Base-by-base conservation (phyloP, 1,140 invertebrate genomes). In the Coptotermes formosanus region DNA sequence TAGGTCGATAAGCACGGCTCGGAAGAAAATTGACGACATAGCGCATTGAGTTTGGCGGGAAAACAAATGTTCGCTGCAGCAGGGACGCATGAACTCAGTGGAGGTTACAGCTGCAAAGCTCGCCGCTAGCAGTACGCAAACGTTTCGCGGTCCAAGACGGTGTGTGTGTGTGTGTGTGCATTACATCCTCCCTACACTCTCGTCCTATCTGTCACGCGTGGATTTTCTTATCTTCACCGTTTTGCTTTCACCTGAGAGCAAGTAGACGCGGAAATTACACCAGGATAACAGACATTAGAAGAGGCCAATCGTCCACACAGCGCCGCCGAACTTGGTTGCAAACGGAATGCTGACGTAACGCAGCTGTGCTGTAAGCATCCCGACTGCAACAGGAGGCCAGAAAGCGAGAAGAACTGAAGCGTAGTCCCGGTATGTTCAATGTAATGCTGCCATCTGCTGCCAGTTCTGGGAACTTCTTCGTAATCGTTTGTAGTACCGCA, bases 171-270 rank as follows among this genome's bases (percentile, higher is more conserved):
- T 55, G 9, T 19, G 9, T 55, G 52, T n/a, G 14, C 30, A 14
- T 7, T 75, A 8, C n/a, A 2, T 38, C 38, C 14, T 25, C 64
- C 25, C 64, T 75, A 75, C 25, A 75, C 7, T 75, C 64, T 75
- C 64, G 25, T 30, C 64, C 64, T 16, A 30, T 9, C 1, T 75
- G n/a, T n/a, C 64, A 75, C 64, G 64, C 64, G 64, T 75, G 64
- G 64, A 30, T 75, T 75, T 25, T 30, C 64, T 3, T 30, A 30
- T 75, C 64, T 30, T 30, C 64, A 14, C n/a, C n/a, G 64, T 75
- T 75, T 75, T 30, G 64, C 64, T 75, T 75, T 75, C 64, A 75
- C 64, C 64, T 75, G 64, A 75, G 64, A 75, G 64, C 64, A 75
- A 75, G 64, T 30, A 75, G 64, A 30, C 64, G 64, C 64, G 64